Percentiles rank a stretch among this genome's conserved stretches.
phyloP scores from a whole-genome alignment of 2,888 invertebrate species.

The Apamea sordens region DNA sequence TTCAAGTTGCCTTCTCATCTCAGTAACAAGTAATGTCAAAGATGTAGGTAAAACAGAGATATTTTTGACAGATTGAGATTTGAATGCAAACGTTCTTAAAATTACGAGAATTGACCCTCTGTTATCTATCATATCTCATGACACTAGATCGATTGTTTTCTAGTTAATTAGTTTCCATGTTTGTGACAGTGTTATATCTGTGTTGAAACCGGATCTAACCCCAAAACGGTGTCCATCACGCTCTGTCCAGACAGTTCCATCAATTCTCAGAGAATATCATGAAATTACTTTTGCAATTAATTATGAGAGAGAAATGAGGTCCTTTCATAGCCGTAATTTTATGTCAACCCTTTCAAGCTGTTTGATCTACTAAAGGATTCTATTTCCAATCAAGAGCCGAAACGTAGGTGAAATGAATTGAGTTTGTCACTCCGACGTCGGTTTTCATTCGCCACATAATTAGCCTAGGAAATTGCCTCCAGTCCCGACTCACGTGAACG shows the following conservation, averaged over 20 bases:
- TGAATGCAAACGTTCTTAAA: background rate
- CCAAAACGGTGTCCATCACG: background rate
- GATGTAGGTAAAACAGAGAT: too few relatives aligned
- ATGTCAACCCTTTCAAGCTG: slow-evolving; percentile 40
- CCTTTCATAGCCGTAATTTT: slow-evolving; percentile 36
- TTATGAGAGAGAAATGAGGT: slow-evolving; percentile 27
- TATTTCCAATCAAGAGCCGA: slow-evolving; percentile 51
- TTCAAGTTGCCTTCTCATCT: background rate
- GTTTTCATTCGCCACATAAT: slow-evolving; percentile 86
- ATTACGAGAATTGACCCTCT: background rate
- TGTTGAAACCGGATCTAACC: background rate
- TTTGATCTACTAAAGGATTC: slow-evolving; percentile 54
- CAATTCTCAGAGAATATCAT: slow-evolving; percentile 16
- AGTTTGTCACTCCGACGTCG: slow-evolving; percentile 77
- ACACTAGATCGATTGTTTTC: background rate
- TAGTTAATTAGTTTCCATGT: background rate
- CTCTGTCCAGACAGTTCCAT: background rate
- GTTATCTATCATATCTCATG: background rate
- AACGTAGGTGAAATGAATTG: slow-evolving; percentile 74
- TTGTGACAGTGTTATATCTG: background rate
- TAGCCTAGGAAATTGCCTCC: slow-evolving; percentile 85
- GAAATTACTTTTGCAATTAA: slow-evolving; percentile 36
- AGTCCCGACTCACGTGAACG: slow-evolving; percentile 70
- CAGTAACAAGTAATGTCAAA: background rate
- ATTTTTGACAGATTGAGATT: background rate